Evolutionary conservation across 2,888 invertebrate species (phyloP).

Genomic region (Drosophila anomalipes): DNA sequence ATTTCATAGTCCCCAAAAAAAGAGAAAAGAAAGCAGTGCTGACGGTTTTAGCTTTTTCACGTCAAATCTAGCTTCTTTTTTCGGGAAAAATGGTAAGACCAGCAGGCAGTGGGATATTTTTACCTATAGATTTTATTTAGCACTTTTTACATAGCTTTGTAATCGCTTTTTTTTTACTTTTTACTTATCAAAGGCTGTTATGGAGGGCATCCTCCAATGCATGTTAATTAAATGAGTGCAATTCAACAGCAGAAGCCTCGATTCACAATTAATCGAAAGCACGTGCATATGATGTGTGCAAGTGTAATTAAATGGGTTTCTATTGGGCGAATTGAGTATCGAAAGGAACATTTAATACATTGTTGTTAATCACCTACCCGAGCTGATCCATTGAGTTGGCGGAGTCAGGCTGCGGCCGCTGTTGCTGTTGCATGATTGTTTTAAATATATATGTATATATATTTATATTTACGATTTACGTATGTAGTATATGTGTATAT

Average conservation of each 20-base stretch:
- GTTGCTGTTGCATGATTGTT: conserved; percentile 38
- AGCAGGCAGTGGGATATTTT: not conserved
- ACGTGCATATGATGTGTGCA: conserved; percentile 36
- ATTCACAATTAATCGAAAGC: conserved; percentile 51
- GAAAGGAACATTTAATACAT: conserved; percentile 9
- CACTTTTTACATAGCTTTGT: not conserved
- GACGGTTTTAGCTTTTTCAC: not conserved
- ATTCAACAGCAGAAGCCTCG: conserved; percentile 8
- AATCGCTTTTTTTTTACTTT: not conserved
- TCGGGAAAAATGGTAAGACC: not conserved
- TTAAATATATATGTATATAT: conserved; percentile 14
- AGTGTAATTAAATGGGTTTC: conserved; percentile 16
- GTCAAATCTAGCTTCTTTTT: not conserved
- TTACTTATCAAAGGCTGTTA: not conserved
- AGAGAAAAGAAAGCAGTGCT: not conserved
- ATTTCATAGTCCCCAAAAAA: not conserved
- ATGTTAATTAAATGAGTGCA: conserved; percentile 34
- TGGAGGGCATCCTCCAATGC: not conserved
- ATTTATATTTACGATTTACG: not conserved
- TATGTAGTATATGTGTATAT: conserved; percentile 30
- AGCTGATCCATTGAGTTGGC: conserved; percentile 36
- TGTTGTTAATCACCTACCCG: conserved; percentile 38
- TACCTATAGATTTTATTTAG: not conserved
- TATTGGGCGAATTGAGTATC: not conserved
- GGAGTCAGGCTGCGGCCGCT: conserved; percentile 10